phyloP scores from a whole-genome alignment of 2,888 invertebrate genomes.

The Frankliniella fusca region DNA sequence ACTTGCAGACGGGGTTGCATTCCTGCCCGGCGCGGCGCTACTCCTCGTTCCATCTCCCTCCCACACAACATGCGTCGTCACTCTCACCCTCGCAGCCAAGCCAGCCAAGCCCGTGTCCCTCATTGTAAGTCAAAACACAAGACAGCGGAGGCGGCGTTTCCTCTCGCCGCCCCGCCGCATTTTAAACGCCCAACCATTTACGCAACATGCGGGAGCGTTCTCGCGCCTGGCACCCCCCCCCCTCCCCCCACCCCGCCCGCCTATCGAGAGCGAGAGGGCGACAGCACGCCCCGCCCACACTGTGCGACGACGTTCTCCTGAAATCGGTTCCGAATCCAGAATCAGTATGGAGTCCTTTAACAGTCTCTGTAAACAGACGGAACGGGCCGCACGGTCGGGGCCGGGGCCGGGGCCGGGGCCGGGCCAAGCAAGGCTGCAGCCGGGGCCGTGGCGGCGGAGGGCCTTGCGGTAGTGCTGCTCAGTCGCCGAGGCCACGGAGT shows the following conservation, averaged over 20 bases:
- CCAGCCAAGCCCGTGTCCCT: background rate
- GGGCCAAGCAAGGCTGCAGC: too few species aligned
- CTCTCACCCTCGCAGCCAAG: background rate
- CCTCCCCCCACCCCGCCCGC: background rate
- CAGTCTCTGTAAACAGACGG: background rate
- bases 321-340: constrained; percentile 9
- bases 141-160: background rate
- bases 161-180: background rate
- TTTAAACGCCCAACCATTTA: background rate
- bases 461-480: too few species aligned
- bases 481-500: background rate
- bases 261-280: background rate
- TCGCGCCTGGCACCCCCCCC: background rate
- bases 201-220: background rate
- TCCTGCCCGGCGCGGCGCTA: background rate
- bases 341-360: background rate
- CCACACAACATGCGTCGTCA: background rate
- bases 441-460: too few species aligned
- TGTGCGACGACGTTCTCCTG: background rate
- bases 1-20: too few species aligned
- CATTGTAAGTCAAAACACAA: constrained; percentile 7
- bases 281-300: background rate
- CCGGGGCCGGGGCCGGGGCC: too few species aligned
- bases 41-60: background rate
- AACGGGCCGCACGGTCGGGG: too few species aligned